Base-by-base conservation (phyloP, 2,113 vertebrate genomes). In the Ceyx margarethae region DNA sequence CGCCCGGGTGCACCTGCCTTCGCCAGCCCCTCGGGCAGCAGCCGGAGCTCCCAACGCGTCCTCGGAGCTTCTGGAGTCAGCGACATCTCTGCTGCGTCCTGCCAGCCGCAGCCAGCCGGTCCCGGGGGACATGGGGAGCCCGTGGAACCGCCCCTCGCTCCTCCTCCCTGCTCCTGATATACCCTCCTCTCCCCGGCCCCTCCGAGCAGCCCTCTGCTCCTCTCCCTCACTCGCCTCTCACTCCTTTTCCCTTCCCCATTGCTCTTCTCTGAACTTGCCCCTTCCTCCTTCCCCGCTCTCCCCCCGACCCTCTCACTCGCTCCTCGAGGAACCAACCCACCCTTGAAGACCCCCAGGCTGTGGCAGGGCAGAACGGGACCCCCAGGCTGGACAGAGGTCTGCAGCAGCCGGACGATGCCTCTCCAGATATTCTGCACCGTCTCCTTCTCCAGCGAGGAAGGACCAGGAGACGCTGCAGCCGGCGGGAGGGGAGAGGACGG, bases 401-500 rank as follows among this genome's bases (percentile, higher is more conserved):
- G 10, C 37, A 37, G 37, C 37, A 37, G 37, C 37, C 3, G 61
- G 64, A 81, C 37, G 33, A 99, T 99, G 99, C 98, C 99, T 11
- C 98, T 99, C 94, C 98, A 99, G 92, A 98, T 99, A 89, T 98
- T 98, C 95, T 99, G 99, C 97, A 99, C 98, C 86, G 96, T 99
- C 96, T 99, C 99, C 31, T 98, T 99, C 79, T 98, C 98, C 9
- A 98, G 97, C 2, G 98, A 99, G 15, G 95, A 97, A 56, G 84
- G 43, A 48, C 91, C 66, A 22, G 50, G 51, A 64, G 98, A 99
- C 5, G 91, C 97, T 3, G 65, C 94, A 13, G 18, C 46, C 31
- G 3, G 93, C 18, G 58, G 45, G 23, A 90, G 48, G n/a, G 73
- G 45, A 78, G 97, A 96, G 73, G 95, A 85, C 2, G 75, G 76